Evolutionary conservation across 2,797 vertebrate species (phyloP).

Genomic region (Octomys mimax): DNA sequence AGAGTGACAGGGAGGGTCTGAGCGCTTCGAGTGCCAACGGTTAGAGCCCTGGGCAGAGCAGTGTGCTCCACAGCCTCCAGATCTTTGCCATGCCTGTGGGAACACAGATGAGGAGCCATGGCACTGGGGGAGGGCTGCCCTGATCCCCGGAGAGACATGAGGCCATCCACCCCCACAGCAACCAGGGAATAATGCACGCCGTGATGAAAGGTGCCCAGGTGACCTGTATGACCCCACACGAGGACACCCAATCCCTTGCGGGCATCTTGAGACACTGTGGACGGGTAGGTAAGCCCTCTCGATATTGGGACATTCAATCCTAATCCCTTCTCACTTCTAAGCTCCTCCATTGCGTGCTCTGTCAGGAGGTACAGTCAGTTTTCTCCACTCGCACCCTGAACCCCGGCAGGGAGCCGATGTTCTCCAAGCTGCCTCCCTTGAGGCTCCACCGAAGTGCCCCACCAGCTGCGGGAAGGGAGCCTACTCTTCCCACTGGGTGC

Average conservation of each 20-base stretch:
- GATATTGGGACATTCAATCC: not conserved
- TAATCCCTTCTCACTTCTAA: not conserved
- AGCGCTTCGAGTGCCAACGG: not conserved
- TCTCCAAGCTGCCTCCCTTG: not conserved
- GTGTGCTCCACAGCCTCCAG: not conserved
- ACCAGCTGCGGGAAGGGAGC: not conserved
- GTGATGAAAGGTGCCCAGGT: not conserved
- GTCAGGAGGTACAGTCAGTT: too few relatives aligned
- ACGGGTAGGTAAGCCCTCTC: not conserved
- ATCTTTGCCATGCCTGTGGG: not conserved
- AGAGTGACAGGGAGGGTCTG: not conserved
- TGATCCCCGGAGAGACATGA: not conserved
- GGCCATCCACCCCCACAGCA: not conserved
- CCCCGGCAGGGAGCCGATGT: not conserved
- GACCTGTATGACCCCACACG: not conserved
- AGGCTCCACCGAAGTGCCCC: not conserved
- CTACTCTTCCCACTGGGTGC: not conserved
- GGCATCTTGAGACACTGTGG: not conserved
- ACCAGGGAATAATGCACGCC: not conserved
- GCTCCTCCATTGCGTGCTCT: not conserved
- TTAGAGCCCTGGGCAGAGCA: not conserved
- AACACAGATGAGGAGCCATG: not conserved
- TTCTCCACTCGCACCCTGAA: not conserved
- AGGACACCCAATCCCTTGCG: not conserved
- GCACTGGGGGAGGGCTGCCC: not conserved